These are phyloP conservation scores for Agrilus mali DNA, from an alignment of 2,888 invertebrate species.

Conservation along the genomic window DNA sequence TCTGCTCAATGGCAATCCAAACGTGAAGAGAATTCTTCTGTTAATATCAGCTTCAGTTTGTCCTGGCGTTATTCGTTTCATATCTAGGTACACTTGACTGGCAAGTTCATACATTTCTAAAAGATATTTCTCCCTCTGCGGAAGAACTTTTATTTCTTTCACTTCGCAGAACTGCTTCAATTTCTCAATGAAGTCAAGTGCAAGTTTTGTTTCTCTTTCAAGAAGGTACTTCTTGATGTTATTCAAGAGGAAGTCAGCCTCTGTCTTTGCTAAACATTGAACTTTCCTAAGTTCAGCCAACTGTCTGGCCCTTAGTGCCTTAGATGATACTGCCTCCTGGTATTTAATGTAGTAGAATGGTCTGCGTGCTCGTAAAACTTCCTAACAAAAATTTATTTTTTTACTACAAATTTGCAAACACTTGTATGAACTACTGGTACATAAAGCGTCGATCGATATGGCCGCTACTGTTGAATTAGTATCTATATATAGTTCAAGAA, in stretches of 20 bases:
- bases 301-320: constrained; percentile 22
- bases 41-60: constrained; percentile 21
- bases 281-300: constrained; percentile 23
- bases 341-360: constrained; percentile 36
- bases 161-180: constrained; percentile 32
- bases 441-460: no score
- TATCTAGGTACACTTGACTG: constrained; percentile 31
- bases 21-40: constrained; percentile 23
- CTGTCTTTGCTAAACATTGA: constrained; percentile 25
- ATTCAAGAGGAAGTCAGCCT: constrained; percentile 30
- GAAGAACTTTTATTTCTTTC: constrained; percentile 30
- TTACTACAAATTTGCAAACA: not conserved
- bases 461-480: no score
- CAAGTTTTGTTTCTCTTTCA: constrained; percentile 12
- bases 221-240: constrained; percentile 25
- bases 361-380: constrained; percentile 31
- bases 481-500: no score
- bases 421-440: no score
- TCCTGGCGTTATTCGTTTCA: constrained; percentile 28
- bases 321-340: constrained; percentile 25
- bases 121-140: constrained; percentile 29
- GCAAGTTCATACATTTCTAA: constrained; percentile 31
- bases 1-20: constrained; percentile 24
- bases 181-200: constrained; percentile 28
- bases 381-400: constrained; percentile 13